Conservation (phyloP, 2,113 vertebrate species). For the Tupaia tana region DNA sequence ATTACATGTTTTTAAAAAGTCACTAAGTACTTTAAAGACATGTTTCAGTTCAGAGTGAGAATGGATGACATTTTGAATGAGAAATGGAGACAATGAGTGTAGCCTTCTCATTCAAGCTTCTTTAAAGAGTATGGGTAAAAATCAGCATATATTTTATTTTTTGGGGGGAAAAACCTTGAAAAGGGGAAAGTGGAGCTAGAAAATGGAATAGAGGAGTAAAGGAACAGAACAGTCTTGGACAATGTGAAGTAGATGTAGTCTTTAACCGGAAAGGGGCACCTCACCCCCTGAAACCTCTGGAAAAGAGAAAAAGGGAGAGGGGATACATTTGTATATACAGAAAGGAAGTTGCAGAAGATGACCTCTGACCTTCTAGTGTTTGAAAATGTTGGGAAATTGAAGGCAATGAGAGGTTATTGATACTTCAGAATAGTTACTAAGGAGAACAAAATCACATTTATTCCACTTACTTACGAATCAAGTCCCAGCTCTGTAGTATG, state of each 20-base stretch:
- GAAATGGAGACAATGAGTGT: neutral
- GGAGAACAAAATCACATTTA: neutral
- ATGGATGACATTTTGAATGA: neutral
- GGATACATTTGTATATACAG: neutral
- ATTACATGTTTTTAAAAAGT: neutral
- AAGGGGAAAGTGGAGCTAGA: neutral
- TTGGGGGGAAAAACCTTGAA: neutral
- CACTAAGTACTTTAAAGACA: neutral
- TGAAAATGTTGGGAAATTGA: neutral
- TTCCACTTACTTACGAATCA: neutral
- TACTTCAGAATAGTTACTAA: constrained; percentile 5
- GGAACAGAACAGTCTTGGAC: neutral
- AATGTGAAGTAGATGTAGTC: neutral
- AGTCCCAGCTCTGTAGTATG: neutral
- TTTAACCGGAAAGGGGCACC: neutral
- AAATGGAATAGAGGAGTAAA: neutral
- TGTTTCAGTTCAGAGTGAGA: neutral
- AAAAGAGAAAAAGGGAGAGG: neutral
- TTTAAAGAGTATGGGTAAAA: constrained; percentile 25
- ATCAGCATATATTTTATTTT: constrained; percentile 30
- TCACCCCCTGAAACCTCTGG: neutral
- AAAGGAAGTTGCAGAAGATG: neutral
- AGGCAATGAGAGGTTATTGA: neutral
- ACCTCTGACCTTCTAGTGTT: neutral
- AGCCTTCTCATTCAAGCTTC: neutral